Conservation (phyloP, 2,888 invertebrate species). For the Ectemnius cavifrons region DNA sequence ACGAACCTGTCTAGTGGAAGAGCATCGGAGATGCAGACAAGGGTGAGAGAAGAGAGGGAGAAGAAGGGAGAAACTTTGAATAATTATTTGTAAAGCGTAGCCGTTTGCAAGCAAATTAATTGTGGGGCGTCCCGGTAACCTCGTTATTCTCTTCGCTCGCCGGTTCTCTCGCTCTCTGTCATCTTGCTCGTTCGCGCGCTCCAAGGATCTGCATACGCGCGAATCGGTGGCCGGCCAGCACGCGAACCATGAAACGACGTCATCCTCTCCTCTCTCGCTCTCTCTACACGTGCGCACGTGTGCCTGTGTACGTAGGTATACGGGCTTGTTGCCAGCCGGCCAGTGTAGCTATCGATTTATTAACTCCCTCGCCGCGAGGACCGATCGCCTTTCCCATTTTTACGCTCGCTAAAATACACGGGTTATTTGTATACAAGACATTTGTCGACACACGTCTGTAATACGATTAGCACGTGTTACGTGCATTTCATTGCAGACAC, state of each 20-base stretch:
- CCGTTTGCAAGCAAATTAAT: constrained; percentile 68
- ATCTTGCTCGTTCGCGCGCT: constrained; percentile 16
- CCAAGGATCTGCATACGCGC: constrained; percentile 35
- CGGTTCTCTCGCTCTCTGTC: constrained; percentile 25
- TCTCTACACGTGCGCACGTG: neutral
- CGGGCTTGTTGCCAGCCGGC: constrained; percentile 9
- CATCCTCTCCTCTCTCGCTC: too few species aligned
- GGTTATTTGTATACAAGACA: neutral
- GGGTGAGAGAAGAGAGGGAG: neutral
- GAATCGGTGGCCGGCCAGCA: constrained; percentile 11
- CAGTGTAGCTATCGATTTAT: constrained; percentile 40
- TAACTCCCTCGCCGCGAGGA: constrained; percentile 21
- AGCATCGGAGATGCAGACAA: neutral
- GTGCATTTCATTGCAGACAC: too few species aligned
- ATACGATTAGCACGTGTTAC: too few species aligned
- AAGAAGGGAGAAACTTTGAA: constrained; percentile 40
- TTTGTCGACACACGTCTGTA: too few species aligned
- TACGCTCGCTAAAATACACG: constrained; percentile 5
- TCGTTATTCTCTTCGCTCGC: constrained; percentile 61
- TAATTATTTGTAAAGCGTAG: constrained; percentile 60
- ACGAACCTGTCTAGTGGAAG: neutral
- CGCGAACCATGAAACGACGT: constrained; percentile 31
- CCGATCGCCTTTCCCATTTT: constrained; percentile 16
- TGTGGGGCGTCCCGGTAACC: constrained; percentile 68
- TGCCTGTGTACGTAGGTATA: neutral